These are phyloP conservation scores for Rousettus madagascariensis DNA, from an alignment of 2,797 vertebrate species.

Conservation along the genomic window DNA sequence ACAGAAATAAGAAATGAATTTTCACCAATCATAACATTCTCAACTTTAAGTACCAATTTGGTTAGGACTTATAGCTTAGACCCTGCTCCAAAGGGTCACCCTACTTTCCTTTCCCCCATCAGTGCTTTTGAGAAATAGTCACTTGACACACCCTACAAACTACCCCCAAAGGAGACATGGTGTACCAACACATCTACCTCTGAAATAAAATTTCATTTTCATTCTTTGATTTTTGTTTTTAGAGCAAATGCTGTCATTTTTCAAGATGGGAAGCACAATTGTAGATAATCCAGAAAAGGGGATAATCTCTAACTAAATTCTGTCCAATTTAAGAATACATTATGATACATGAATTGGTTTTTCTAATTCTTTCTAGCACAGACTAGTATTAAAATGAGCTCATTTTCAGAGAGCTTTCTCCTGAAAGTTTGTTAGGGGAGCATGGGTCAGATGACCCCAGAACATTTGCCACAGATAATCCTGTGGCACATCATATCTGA, in stretches of 20 bases:
- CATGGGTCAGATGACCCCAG: background rate
- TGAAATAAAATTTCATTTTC: background rate
- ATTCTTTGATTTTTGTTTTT: background rate
- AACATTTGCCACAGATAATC: background rate
- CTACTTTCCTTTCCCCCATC: background rate
- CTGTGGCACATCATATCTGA: background rate
- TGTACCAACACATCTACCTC: background rate
- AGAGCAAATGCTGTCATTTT: background rate
- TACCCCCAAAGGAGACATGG: background rate
- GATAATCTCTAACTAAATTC: background rate
- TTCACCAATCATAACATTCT: background rate
- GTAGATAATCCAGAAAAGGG: background rate
- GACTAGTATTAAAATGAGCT: background rate
- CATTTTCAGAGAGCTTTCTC: background rate
- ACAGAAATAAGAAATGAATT: slow-evolving; percentile 17
- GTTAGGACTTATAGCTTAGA: background rate
- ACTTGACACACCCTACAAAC: background rate
- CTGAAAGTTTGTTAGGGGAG: background rate
- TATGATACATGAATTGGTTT: background rate
- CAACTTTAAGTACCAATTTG: background rate
- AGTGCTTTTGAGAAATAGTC: background rate
- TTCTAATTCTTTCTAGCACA: slow-evolving; percentile 7
- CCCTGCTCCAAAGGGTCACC: background rate
- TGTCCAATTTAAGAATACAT: background rate
- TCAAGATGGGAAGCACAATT: background rate